A percentile compares a stretch with the other conserved stretches of the same genome.
phyloP scores from a whole-genome alignment of 2,888 invertebrate genomes.

The Epicampocera succincta region DNA sequence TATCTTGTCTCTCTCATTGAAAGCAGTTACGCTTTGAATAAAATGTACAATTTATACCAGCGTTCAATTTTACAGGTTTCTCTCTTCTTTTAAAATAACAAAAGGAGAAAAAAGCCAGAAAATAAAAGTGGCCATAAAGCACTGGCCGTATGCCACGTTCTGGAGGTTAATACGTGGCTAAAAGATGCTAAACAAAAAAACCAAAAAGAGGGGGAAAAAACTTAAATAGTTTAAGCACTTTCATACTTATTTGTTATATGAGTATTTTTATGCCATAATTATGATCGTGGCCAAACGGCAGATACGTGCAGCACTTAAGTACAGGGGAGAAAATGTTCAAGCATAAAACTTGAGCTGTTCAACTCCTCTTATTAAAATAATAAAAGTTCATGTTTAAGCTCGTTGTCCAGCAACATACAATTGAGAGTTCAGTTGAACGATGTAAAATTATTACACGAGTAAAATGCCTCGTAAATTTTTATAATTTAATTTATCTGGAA shows the following conservation, averaged over 20 bases:
- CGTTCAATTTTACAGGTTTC: slow-evolving; percentile 30
- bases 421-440: slow-evolving; percentile 16
- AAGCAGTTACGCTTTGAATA: not conserved
- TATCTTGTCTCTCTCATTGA: not conserved
- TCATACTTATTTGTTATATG: slow-evolving; percentile 22
- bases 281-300: slow-evolving; percentile 21
- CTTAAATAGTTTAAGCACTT: slow-evolving; percentile 38
- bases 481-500: slow-evolving; percentile 65
- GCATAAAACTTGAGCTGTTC: slow-evolving; percentile 42
- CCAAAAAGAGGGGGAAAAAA: slow-evolving; percentile 5
- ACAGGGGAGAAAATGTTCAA: not conserved
- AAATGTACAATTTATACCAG: slow-evolving; percentile 6
- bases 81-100: not conserved
- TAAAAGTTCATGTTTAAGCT: slow-evolving; percentile 66
- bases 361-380: slow-evolving; percentile 68
- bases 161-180: slow-evolving; percentile 52
- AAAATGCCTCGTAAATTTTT: slow-evolving; percentile 67
- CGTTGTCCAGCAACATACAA: slow-evolving; percentile 30
- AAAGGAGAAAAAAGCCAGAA: too few relatives aligned
- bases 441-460: slow-evolving; percentile 44
- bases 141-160: slow-evolving; percentile 18
- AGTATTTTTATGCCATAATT: slow-evolving; percentile 58
- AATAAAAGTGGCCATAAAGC: not conserved
- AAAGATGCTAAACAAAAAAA: slow-evolving; percentile 6
- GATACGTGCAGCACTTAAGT: slow-evolving; percentile 1